Evolutionary conservation across 1,140 invertebrate species (phyloP), one percentile per base, ranked within the genome.

Genomic region (Eubasilissa regina): DNA sequence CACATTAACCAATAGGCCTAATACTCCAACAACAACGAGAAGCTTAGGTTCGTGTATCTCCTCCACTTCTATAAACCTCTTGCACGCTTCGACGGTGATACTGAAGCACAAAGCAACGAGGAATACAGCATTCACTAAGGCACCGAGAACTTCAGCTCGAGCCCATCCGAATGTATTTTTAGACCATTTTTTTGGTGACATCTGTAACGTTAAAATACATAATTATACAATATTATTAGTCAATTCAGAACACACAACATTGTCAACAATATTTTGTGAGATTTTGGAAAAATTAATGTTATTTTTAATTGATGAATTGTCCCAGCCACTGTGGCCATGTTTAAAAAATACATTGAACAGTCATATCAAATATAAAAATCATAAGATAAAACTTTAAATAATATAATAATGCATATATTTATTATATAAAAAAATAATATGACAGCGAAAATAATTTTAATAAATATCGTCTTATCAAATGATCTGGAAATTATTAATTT

Each of bases 91-190:
- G 44, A 97, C 95, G 1, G 95, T 94, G 84, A 97, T 97, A 79
- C 96, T 97, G 89, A 98, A 97, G 88, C 96, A 97, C 35, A 98
- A 87, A 11, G 97, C 96, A n/a, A 96, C 95, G 53, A 98, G 91
- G 86, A 98, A 98, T 25, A 97, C 96, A 3, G 96, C 95, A 87
- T 97, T 97, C 0, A 97, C 95, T 60, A 98, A 87, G 0, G 96
- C 96, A n/a, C 97, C 97, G n/a, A 98, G 86, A 0, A 98, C 96
- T 89, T 98, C 96, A 0, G 96, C 96, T 83, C 97, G 91, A 0
- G 96, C 96, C 96, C 96, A 98, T 8, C 97, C 97, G 85, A 97
- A 98, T 4, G 97, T 97, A 86, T 97, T 97, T 88, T 97, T 97
- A 4, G 96, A 95, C 95, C 96, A 97, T 90, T 97, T 97, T 87